Percentiles rank a stretch among this genome's conserved stretches.
phyloP scores from a whole-genome alignment of 2,888 invertebrate genomes.

The Liodrosophila aerea region DNA sequence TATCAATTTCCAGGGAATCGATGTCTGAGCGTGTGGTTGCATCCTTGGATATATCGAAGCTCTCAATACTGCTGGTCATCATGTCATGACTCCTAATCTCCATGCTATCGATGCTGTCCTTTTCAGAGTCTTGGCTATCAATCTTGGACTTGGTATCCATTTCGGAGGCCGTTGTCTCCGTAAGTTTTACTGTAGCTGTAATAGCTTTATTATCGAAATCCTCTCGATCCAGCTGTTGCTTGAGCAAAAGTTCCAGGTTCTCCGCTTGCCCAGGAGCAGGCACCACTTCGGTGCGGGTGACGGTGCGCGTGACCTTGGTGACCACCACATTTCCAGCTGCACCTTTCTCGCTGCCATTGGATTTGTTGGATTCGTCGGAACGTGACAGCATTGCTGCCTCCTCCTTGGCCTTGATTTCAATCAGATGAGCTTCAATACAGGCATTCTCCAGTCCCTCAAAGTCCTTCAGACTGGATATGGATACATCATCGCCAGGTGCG shows the following conservation, averaged over 20 bases:
- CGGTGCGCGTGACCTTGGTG: conserved; percentile 69
- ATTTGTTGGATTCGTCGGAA: conserved; percentile 82
- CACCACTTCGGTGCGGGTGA: conserved; percentile 73
- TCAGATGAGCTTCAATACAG: conserved; percentile 91
- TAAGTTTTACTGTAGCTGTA: conserved; percentile 83
- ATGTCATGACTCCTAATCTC: conserved; percentile 85
- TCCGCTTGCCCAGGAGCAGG: conserved; percentile 56
- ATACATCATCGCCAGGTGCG: conserved; percentile 88
- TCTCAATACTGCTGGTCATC: conserved; percentile 85
- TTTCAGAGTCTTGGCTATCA: conserved; percentile 83
- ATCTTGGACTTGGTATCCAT: conserved; percentile 82
- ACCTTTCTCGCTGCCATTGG: conserved; percentile 78
- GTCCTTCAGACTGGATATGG: conserved; percentile 93
- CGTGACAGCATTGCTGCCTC: conserved; percentile 89
- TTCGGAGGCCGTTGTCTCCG: conserved; percentile 86
- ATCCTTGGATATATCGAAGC: conserved; percentile 82
- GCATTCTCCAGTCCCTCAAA: conserved; percentile 96
- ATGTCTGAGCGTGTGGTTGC: conserved; percentile 80
- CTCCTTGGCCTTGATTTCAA: conserved; percentile 92
- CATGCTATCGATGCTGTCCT: conserved; percentile 87
- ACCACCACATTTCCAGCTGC: conserved; percentile 65
- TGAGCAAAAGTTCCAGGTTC: conserved; percentile 80
- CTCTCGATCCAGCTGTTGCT: conserved; percentile 80
- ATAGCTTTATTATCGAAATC: conserved; percentile 82
- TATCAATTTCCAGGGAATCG: conserved; percentile 81